Evolutionary conservation across 2,888 invertebrate species (phyloP).

Genomic region (Xestoiulus laeticollis): DNA sequence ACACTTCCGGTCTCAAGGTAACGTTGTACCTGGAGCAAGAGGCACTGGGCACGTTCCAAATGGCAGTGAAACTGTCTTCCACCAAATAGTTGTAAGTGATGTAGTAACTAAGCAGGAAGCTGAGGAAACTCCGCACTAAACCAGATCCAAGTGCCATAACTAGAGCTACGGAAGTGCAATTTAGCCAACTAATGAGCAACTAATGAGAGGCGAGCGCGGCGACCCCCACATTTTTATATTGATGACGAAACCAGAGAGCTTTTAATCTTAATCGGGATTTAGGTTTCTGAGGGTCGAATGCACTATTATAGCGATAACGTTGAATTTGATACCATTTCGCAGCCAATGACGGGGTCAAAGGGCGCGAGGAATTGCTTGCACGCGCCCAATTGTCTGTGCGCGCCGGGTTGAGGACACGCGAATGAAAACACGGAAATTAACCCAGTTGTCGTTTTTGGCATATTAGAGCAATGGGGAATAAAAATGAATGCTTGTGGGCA

Average conservation of each 20-base stretch:
- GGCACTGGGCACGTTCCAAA: slow-evolving; percentile 80
- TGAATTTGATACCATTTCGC: background rate
- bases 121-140: background rate
- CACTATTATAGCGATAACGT: background rate
- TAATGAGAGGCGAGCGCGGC: background rate
- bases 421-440: background rate
- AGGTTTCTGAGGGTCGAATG: background rate
- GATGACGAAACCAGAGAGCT: background rate
- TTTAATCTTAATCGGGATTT: background rate
- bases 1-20: slow-evolving; percentile 70
- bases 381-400: background rate
- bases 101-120: background rate
- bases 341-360: background rate
- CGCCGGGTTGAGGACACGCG: background rate
- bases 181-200: background rate
- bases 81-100: background rate
- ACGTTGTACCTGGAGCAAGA: slow-evolving; percentile 75
- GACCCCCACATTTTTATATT: background rate
- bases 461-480: background rate
- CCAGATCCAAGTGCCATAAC: background rate
- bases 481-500: no score
- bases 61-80: background rate
- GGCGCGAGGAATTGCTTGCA: background rate
- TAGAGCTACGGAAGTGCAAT: background rate
- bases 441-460: background rate